Base-by-base conservation (phyloP, 2,797 vertebrate genomes). In the Falco cherrug region DNA sequence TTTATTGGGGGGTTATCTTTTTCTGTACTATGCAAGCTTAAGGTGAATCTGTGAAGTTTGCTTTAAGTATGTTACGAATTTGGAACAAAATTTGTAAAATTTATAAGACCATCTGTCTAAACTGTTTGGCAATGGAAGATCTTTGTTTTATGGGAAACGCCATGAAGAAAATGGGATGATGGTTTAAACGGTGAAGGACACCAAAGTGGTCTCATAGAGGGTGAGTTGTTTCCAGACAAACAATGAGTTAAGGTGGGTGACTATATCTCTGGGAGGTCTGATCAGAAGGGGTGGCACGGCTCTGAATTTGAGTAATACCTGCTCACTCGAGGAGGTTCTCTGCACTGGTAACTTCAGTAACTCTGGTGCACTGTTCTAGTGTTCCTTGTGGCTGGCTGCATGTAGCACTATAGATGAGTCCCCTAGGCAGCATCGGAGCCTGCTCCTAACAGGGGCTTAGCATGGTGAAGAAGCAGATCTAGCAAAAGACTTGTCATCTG, bases 11-110 rank as follows among this genome's bases (percentile, higher is more conserved):
- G 6, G 63, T 91, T 87, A 20, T 82, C 41, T 87, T 84, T 77
- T 95, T 76, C 74, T 92, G 60, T 94, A 67, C 56, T 87, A 41
- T 77, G 68, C 37, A 83, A 96, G 75, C n/a, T 87, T 84, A 89
- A 67, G 35, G 47, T 78, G 35, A 84, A 18, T 28, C 5, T 43
- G 35, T 79, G 37, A 77, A 76, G 35, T 78, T 93, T 88, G 45
- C 9, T 86, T 91, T 61, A 75, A 51, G 7, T 67, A 61, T 70
- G 22, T 69, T 93, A 67, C 8, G 20, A 53, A 65, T 96, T 89
- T 83, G 53, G 45, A 91, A 65, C 73, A 80, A 39, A 69, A 47
- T 31, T 57, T 92, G 51, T 84, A 73, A 88, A 64, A 83, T 61
- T 43, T 57, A 0, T 70, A 48, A 84, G 59, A 82, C 25, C 16